Base-by-base conservation (phyloP, 2,797 vertebrate species). In the Artibeus lituratus region DNA sequence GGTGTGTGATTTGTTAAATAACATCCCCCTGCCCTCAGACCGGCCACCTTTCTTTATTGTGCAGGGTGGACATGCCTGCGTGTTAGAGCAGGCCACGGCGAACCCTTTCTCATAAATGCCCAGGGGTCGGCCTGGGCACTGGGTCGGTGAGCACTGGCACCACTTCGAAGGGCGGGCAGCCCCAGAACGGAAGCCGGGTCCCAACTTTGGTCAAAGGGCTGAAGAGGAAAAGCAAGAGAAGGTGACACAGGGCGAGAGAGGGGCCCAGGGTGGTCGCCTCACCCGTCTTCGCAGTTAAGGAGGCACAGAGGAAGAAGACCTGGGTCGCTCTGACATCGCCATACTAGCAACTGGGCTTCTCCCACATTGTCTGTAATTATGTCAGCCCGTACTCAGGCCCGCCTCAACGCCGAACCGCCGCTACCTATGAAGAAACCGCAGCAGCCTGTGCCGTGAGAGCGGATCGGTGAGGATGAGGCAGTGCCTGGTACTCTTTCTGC, bases 401-500 rank as follows among this genome's bases (percentile, higher is more conserved):
- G 32, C 42, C 91, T 95, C 69, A 92, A 95, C 94, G 67, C 29
- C 95, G 87, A 80, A 72, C 77, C 82, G 26, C 24, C 62, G 35
- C 51, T 91, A 47, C 94, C 95, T 90, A 86, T 87, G 95, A 97
- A 96, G 77, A 95, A 93, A 62, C 70, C 77, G 39, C 77, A 62
- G 74, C 78, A 29, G 51, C 80, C 57, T 82, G 24, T 87, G 72
- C 76, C 53, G n/a, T 29, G 72, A 44, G 85, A 88, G 73, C 92
- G 92, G 39, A 42, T 4, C 39, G 39, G 39, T 90, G 77, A 95
- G 96, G 93, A 65, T 0, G 32, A 29, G 42, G 83, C 90, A 29
- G 53, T 77, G 94, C 96, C 88, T 16, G 37, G 47, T 49, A 51
- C 16, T 32, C 11, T 76, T 14, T 32, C 11, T 78, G 42, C 95